phyloP scores from a whole-genome alignment of 2,888 invertebrate genomes.

The Halictus quadricinctus region DNA sequence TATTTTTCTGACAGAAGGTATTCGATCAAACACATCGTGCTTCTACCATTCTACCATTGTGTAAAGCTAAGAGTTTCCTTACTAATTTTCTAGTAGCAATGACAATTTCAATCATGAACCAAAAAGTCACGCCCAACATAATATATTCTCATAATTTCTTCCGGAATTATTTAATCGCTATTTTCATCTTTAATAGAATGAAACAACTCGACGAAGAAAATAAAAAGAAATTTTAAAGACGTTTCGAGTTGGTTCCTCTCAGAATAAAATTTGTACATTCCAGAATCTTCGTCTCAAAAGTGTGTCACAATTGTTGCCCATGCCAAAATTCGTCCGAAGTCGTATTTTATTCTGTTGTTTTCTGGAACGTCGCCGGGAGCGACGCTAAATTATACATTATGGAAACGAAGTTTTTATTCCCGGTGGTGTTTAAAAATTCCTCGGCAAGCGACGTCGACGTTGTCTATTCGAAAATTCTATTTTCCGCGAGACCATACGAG shows the following conservation, averaged over 20 bases:
- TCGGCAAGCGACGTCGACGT: not conserved
- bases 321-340: not conserved
- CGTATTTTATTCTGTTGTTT: not conserved
- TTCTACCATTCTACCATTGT: too few species aligned
- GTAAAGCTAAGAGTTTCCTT: too few species aligned
- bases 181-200: too few species aligned
- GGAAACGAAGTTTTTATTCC: not conserved
- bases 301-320: not conserved
- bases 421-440: not conserved
- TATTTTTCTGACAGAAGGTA: not conserved
- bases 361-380: not conserved
- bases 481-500: not conserved
- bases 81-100: too few species aligned
- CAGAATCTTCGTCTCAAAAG: not conserved
- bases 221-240: not conserved
- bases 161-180: not conserved
- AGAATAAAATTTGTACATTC: not conserved
- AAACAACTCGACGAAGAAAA: not conserved
- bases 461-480: slow-evolving; percentile 12
- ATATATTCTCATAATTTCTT: not conserved
- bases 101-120: not conserved
- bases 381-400: not conserved
- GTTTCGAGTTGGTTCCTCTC: not conserved
- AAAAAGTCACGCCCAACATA: not conserved
- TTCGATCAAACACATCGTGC: too few species aligned